Percentiles rank a stretch among this genome's conserved stretches.
Conservation (phyloP, 2,797 vertebrate genomes). For the Rhincodon typus region DNA sequence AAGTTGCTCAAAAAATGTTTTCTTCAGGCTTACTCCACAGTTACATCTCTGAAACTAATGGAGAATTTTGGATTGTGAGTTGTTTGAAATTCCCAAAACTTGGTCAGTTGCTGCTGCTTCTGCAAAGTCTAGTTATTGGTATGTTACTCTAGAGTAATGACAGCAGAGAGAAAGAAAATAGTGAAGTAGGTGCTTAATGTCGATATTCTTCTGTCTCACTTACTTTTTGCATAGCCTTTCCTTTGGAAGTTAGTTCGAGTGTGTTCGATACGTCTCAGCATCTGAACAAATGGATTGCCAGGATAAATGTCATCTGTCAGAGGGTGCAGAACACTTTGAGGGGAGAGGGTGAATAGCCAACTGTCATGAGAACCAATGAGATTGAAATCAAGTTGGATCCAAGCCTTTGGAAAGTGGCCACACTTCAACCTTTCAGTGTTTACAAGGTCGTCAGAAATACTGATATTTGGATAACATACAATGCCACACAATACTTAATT, state of each 20-base stretch:
- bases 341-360: background rate
- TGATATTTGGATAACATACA: background rate
- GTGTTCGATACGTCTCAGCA: background rate
- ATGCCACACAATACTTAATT: background rate
- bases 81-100: background rate
- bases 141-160: background rate
- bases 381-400: too few relatives aligned
- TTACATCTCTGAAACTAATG: background rate
- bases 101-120: background rate
- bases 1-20: background rate
- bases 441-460: too few relatives aligned
- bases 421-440: too few relatives aligned
- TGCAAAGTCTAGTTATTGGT: background rate
- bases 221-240: background rate
- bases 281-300: background rate
- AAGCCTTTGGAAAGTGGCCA: too few relatives aligned
- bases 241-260: background rate
- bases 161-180: background rate
- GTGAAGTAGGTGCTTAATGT: background rate
- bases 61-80: background rate
- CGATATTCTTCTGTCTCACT: background rate
- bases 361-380: background rate
- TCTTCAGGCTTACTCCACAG: background rate
- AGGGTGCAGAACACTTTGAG: background rate
- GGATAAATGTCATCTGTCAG: background rate